Conservation (phyloP, 2,888 invertebrate genomes). For the Slavum lentiscoides region DNA sequence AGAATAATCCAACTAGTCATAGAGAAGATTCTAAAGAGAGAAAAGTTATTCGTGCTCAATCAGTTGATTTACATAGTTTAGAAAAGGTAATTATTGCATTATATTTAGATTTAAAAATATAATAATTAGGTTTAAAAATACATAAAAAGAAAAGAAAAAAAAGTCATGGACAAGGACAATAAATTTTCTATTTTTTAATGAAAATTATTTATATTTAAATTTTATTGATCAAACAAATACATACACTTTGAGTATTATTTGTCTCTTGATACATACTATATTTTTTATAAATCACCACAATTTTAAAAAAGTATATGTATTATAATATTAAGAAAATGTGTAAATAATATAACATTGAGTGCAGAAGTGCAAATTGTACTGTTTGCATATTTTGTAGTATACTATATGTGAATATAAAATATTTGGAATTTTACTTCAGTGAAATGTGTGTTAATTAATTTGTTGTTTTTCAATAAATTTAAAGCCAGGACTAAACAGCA, state of each 20-base stretch:
- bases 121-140: no score
- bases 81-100: slow-evolving; percentile 57
- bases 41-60: slow-evolving; percentile 57
- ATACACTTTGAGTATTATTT: no score
- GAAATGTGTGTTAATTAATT: no score
- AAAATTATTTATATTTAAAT: no score
- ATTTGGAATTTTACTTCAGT: background rate
- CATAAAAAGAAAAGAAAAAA: no score
- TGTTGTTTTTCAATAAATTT: background rate
- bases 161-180: no score
- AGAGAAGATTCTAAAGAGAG: slow-evolving; percentile 49
- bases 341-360: no score
- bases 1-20: slow-evolving; percentile 21
- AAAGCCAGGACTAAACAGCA: background rate
- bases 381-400: background rate
- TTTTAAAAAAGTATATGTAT: background rate
- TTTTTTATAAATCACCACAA: background rate
- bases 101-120: background rate
- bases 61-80: slow-evolving; percentile 59
- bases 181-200: no score
- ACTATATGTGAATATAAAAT: background rate
- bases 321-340: background rate
- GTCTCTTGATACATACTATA: no score
- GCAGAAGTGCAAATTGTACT: background rate
- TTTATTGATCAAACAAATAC: no score